Evolutionary conservation across 1,140 invertebrate genomes (phyloP).

Genomic region (Mamestra configurata): DNA sequence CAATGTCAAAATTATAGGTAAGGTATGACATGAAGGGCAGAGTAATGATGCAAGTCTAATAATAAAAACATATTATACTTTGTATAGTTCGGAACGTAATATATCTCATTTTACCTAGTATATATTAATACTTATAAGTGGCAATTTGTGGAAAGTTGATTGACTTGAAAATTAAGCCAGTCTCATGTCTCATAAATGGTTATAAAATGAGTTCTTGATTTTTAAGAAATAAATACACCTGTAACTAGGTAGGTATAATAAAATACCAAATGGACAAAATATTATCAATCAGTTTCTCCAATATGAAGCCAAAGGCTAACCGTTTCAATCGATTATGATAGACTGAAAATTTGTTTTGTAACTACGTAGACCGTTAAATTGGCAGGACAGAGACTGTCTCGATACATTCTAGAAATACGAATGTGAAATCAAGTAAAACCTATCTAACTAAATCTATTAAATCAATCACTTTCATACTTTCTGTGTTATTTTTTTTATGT

Average conservation of each 20-base stretch:
- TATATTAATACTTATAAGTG: too few relatives aligned
- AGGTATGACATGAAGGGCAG: not conserved
- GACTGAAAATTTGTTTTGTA: constrained; percentile 23
- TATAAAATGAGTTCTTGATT: too few relatives aligned
- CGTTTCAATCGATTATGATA: not conserved
- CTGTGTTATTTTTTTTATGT: not conserved
- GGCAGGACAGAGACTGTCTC: not conserved
- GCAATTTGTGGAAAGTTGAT: too few relatives aligned
- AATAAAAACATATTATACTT: too few relatives aligned
- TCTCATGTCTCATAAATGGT: too few relatives aligned
- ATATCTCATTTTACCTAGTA: too few relatives aligned
- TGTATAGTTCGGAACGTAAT: too few relatives aligned
- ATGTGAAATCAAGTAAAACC: not conserved
- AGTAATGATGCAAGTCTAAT: not conserved
- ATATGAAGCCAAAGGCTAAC: not conserved
- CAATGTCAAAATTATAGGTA: constrained; percentile 7
- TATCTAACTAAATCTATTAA: too few relatives aligned
- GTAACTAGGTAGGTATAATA: too few relatives aligned
- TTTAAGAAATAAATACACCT: not conserved
- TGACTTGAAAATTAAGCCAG: too few relatives aligned
- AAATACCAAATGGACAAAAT: not conserved
- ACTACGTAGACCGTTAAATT: not conserved
- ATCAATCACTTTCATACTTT: not conserved
- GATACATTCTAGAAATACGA: not conserved
- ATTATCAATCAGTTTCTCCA: not conserved